Conservation (phyloP, 2,113 vertebrate species). For the Ploceus nigricollis region DNA sequence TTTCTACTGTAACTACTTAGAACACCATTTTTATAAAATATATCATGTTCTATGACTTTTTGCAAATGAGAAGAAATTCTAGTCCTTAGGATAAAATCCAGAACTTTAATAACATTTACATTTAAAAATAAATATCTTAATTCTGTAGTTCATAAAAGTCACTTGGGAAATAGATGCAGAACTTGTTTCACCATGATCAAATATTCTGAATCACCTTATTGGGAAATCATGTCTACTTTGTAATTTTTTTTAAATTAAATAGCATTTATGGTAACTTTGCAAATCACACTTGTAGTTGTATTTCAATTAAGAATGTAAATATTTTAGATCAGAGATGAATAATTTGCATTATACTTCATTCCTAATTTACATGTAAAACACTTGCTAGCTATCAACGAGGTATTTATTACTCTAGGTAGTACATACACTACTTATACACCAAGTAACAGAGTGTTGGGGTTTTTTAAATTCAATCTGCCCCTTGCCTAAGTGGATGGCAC, state of each 20-base stretch:
- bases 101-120: neutral
- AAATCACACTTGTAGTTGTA: neutral
- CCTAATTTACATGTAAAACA: neutral
- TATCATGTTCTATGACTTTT: neutral
- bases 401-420: neutral
- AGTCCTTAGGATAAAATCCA: neutral
- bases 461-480: neutral
- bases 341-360: slow-evolving; percentile 17
- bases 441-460: neutral
- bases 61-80: neutral
- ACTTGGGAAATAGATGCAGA: neutral
- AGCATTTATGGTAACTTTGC: neutral
- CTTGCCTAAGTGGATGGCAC: neutral
- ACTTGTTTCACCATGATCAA: neutral
- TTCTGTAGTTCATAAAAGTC: neutral
- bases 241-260: neutral
- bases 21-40: neutral
- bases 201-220: neutral
- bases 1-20: neutral
- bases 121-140: neutral
- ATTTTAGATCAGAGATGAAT: neutral
- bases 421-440: neutral
- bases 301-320: slow-evolving; percentile 12
- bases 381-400: neutral
- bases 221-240: neutral